Evolutionary conservation across 2,797 vertebrate genomes (phyloP).

Genomic region (Morelia viridis): DNA sequence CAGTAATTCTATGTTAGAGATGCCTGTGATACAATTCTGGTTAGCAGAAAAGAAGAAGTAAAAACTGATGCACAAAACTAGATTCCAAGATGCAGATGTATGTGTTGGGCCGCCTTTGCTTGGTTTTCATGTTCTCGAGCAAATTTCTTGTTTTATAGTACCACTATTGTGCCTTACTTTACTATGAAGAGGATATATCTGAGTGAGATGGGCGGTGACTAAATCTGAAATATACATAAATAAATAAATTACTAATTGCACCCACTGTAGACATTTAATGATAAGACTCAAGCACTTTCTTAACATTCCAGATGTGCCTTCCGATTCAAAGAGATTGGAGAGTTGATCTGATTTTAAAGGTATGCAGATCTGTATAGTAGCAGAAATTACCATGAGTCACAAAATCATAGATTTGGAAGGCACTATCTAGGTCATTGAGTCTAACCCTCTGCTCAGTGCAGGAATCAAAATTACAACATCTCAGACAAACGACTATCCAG

Average conservation of each 20-base stretch:
- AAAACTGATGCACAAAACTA: background rate
- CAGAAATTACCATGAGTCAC: background rate
- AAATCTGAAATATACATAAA: too few species aligned
- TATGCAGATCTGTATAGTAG: background rate
- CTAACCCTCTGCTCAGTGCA: background rate
- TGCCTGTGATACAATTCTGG: background rate
- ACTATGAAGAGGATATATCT: background rate
- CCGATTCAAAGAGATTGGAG: background rate
- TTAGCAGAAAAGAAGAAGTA: background rate
- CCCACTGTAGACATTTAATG: background rate
- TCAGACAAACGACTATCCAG: background rate
- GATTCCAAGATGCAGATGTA: background rate
- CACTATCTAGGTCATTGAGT: background rate
- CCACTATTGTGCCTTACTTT: background rate
- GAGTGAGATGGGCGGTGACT: too few species aligned
- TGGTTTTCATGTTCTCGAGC: background rate
- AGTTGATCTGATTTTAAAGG: background rate
- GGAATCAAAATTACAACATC: constrained; percentile 3
- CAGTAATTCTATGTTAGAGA: background rate
- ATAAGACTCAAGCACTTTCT: background rate
- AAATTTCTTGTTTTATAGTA: background rate
- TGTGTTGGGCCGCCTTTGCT: background rate
- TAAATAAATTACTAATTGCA: background rate
- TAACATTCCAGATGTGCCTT: background rate
- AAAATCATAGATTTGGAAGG: rapidly evolving